A percentile compares a stretch with the other conserved stretches of the same genome.
phyloP scores from a whole-genome alignment of 2,888 invertebrate genomes.

The Lasius fuliginosus region DNA sequence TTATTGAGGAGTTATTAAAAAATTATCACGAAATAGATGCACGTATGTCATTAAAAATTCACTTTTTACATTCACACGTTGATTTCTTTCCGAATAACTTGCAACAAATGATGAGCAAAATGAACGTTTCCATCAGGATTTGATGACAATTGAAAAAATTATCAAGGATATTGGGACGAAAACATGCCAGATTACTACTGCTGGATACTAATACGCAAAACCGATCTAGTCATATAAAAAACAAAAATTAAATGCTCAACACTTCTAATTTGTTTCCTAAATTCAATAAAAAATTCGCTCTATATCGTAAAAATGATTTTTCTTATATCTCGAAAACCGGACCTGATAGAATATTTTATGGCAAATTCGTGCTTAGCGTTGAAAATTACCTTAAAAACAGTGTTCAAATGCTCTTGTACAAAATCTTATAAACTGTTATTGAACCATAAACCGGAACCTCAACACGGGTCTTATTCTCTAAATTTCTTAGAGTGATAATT shows the following conservation, averaged over 20 bases:
- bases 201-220: neutral
- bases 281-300: neutral
- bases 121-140: neutral
- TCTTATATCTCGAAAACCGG: neutral
- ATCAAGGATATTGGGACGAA: neutral
- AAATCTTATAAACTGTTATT: too few species aligned
- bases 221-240: neutral
- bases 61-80: neutral
- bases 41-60: neutral
- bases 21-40: too few species aligned
- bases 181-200: neutral
- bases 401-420: too few species aligned
- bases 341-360: too few species aligned
- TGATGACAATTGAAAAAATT: neutral
- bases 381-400: too few species aligned
- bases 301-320: slow-evolving; percentile 3
- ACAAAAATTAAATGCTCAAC: neutral
- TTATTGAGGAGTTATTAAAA: too few species aligned
- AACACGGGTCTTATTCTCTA: too few species aligned
- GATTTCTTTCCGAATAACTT: neutral
- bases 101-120: neutral
- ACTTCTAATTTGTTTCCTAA: neutral
- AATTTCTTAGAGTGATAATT: slow-evolving; percentile 12
- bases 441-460: too few species aligned
- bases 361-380: too few species aligned